Percentiles rank a stretch among this genome's conserved stretches.
phyloP scores from a whole-genome alignment of 37 sponge, comb jelly and placozoan species.

The Aphrocallistes beatrix region DNA sequence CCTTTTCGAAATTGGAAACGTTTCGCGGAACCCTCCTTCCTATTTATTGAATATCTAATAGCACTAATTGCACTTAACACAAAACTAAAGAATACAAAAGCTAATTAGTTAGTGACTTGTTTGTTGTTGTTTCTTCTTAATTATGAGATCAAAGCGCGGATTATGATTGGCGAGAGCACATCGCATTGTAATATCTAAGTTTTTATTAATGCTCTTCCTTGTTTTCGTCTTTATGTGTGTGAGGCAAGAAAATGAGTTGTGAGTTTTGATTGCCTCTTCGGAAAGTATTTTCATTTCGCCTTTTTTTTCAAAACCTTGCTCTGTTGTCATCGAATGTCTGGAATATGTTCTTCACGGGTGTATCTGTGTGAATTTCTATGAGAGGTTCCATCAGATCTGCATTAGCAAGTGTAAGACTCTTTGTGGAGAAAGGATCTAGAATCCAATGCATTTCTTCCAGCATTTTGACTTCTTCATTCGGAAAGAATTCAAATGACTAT shows the following conservation, averaged over 20 bases:
- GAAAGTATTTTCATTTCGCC: neutral
- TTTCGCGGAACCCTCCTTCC: neutral
- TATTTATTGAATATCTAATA: neutral
- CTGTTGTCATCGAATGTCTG: neutral
- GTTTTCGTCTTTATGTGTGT: neutral
- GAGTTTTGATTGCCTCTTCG: neutral
- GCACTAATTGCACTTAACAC: neutral
- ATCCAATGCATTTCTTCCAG: neutral
- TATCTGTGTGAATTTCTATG: neutral
- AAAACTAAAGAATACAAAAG: neutral
- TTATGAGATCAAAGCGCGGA: neutral
- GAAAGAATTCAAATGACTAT: neutral
- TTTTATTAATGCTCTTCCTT: neutral
- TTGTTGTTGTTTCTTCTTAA: neutral
- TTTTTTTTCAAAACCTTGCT: neutral
- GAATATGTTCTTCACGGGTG: neutral
- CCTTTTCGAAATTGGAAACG: neutral
- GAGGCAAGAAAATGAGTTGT: neutral
- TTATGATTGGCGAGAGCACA: neutral
- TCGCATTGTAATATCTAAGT: neutral
- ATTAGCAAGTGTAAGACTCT: neutral
- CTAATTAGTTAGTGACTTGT: neutral
- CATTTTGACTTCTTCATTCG: neutral
- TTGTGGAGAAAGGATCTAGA: slow-evolving; percentile 4
- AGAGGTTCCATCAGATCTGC: neutral